Conservation (phyloP, 1,140 invertebrate species). For the Platyscapa corneri region DNA sequence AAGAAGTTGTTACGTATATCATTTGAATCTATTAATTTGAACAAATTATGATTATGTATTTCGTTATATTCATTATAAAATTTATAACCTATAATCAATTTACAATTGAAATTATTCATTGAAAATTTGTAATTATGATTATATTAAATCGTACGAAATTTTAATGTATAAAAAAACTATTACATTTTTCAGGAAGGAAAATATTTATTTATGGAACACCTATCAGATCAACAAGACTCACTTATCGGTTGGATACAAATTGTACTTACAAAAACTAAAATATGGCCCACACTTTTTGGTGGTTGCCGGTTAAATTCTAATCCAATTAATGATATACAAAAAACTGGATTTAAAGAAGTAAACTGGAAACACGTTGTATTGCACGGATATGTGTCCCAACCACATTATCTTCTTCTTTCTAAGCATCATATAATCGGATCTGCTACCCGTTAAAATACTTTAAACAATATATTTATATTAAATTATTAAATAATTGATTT, state of each 20-base stretch:
- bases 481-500: too few species aligned
- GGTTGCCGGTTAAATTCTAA: constrained; percentile 63
- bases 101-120: too few species aligned
- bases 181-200: constrained; percentile 61
- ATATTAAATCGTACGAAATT: too few species aligned
- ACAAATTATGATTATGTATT: too few species aligned
- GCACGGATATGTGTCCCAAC: constrained; percentile 63
- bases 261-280: constrained; percentile 61
- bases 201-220: constrained; percentile 68
- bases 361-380: constrained; percentile 58
- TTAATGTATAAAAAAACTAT: constrained; percentile 11
- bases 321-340: constrained; percentile 61
- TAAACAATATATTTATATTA: neutral
- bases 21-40: too few species aligned
- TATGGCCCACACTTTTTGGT: constrained; percentile 68
- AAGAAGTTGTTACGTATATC: too few species aligned
- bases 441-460: constrained; percentile 59
- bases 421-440: constrained; percentile 64
- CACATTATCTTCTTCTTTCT: constrained; percentile 62
- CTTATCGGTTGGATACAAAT: constrained; percentile 61
- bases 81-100: too few species aligned
- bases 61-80: too few species aligned
- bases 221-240: constrained; percentile 60
- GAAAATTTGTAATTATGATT: too few species aligned
- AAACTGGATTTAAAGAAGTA: constrained; percentile 60